Evolutionary conservation across 2,797 vertebrate genomes (phyloP).

Genomic region (Chelonia mydas): DNA sequence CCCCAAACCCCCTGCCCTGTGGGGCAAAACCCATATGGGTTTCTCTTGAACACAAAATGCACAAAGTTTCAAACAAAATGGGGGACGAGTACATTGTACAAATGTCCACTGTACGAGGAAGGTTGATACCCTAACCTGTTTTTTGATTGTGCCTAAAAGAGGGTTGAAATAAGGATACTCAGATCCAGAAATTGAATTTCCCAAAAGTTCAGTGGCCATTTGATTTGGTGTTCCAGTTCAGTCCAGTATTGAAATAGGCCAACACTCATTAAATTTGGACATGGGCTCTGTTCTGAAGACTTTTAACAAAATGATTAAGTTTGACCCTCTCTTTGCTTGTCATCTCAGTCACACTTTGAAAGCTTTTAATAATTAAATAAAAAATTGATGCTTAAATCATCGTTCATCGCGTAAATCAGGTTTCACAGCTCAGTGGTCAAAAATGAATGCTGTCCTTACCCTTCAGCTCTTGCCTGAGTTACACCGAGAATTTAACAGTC

Average conservation of each 20-base stretch:
- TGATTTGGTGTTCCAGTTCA: not conserved
- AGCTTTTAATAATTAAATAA: not conserved
- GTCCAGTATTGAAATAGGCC: not conserved
- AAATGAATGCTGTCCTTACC: not conserved
- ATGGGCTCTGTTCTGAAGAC: not conserved
- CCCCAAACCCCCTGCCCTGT: too few species aligned
- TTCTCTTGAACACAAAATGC: not conserved
- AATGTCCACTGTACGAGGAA: not conserved
- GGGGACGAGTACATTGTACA: not conserved
- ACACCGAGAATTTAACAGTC: not conserved
- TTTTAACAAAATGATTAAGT: not conserved
- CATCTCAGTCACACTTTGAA: not conserved
- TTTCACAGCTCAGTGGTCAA: not conserved
- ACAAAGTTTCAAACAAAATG: not conserved
- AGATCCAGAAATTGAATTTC: not conserved
- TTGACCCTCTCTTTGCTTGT: not conserved
- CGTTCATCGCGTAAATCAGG: not conserved
- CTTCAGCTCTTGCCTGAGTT: not conserved
- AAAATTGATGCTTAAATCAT: fast-evolving
- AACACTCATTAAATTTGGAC: not conserved
- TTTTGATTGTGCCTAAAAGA: not conserved
- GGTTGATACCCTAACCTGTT: not conserved
- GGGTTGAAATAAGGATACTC: fast-evolving
- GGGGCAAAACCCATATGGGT: not conserved
- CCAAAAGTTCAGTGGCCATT: not conserved